Evolutionary conservation across 2,888 invertebrate species (phyloP).

Genomic region (Perizoma flavofasciatum): DNA sequence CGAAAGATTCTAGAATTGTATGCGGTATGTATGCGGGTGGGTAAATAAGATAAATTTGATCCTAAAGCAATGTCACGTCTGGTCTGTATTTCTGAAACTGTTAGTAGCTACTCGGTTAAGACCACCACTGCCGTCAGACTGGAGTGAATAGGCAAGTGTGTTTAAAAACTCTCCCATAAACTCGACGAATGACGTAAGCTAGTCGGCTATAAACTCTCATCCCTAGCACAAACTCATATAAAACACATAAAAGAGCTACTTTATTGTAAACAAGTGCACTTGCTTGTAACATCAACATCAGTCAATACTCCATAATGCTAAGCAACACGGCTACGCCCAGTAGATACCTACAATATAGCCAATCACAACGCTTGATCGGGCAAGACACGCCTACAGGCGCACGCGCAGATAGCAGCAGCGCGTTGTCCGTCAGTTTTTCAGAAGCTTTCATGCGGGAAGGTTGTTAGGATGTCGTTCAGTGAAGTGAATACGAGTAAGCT

Average conservation of each 20-base stretch:
- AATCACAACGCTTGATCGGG: conserved; percentile 55
- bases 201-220: conserved; percentile 70
- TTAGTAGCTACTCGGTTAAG: no score
- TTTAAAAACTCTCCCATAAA: conserved; percentile 42
- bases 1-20: no score
- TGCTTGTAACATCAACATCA: conserved; percentile 68
- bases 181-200: conserved; percentile 65
- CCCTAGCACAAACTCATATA: conserved; percentile 75
- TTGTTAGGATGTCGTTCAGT: conserved; percentile 63
- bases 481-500: conserved; percentile 72
- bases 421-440: conserved; percentile 69
- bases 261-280: conserved; percentile 80
- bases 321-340: conserved; percentile 69
- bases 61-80: no score
- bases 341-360: conserved; percentile 44
- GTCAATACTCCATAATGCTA: conserved; percentile 69
- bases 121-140: neutral
- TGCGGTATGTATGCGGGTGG: no score
- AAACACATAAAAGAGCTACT: conserved; percentile 77
- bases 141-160: conserved; percentile 23
- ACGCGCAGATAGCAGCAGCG: conserved; percentile 55
- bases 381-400: conserved; percentile 72
- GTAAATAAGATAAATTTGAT: no score
- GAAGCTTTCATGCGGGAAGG: conserved; percentile 55
- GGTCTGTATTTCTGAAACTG: no score